A percentile compares a stretch with the other conserved stretches of the same genome.
These are phyloP conservation scores for Pundamilia nyererei DNA, from an alignment of 2,113 vertebrate genomes.

Conservation along the genomic window DNA sequence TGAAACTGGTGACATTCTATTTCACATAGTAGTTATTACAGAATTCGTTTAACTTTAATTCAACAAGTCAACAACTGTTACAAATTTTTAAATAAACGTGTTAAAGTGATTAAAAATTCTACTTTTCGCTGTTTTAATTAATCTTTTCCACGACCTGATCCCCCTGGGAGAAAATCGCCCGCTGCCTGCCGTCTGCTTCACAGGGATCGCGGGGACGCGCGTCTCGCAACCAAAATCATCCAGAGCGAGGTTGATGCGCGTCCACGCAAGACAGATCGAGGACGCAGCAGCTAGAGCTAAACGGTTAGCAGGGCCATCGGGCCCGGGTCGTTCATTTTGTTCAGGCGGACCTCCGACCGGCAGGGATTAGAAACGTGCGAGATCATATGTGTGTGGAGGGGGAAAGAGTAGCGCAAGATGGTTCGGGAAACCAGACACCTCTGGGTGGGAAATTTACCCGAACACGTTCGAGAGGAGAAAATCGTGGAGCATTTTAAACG, in stretches of 20 bases:
- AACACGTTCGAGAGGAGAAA: slow-evolving; percentile 98
- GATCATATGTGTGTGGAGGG: slow-evolving; percentile 73
- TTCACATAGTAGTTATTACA: neutral
- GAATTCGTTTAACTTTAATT: neutral
- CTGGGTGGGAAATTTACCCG: slow-evolving; percentile 99
- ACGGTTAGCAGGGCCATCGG: slow-evolving; percentile 30
- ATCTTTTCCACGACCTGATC: neutral
- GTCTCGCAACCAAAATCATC: slow-evolving; percentile 39
- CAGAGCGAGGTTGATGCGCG: slow-evolving; percentile 21
- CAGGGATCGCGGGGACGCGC: slow-evolving; percentile 7
- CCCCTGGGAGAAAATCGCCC: neutral
- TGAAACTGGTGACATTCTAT: no score
- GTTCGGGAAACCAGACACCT: slow-evolving; percentile 99
- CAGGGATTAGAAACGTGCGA: slow-evolving; percentile 61
- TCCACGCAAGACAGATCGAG: slow-evolving; percentile 27
- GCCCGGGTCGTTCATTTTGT: slow-evolving; percentile 69
- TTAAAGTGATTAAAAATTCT: neutral
- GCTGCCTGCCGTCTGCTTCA: neutral
- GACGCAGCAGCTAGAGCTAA: slow-evolving; percentile 54
- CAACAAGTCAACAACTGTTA: neutral
- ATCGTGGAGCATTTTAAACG: slow-evolving; percentile 99
- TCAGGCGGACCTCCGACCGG: slow-evolving; percentile 69
- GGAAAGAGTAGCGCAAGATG: slow-evolving; percentile 78
- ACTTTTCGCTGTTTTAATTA: neutral
- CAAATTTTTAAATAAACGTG: neutral